Conservation (phyloP, 2,797 vertebrate species). For the Muraenolepis orangiensis region DNA sequence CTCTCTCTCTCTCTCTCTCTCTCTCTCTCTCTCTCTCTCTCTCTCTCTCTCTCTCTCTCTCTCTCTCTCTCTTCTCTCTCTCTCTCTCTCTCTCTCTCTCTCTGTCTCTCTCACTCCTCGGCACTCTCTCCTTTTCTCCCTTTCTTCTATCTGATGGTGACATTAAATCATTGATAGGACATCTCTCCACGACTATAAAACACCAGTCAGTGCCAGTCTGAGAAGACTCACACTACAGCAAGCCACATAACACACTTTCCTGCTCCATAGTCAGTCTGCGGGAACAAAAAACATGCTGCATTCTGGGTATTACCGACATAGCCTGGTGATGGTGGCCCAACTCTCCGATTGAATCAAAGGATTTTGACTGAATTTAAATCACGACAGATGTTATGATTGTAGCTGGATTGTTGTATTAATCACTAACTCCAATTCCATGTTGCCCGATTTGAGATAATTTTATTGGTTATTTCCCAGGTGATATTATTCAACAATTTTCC, state of each 20-base stretch:
- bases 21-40: constrained; percentile 57
- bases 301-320: constrained; percentile 8
- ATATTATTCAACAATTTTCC: too few relatives aligned
- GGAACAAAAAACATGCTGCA: constrained; percentile 21
- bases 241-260: constrained; percentile 39
- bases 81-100: constrained; percentile 47
- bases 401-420: too few relatives aligned
- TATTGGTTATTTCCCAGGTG: too few relatives aligned
- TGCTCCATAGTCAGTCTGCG: constrained; percentile 23
- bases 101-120: background rate
- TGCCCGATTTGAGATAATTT: too few relatives aligned
- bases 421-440: too few relatives aligned
- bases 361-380: background rate
- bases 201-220: constrained; percentile 62
- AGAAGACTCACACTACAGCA: constrained; percentile 46
- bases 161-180: constrained; percentile 78
- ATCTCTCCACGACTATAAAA: constrained; percentile 72
- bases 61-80: constrained; percentile 46
- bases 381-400: background rate
- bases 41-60: constrained; percentile 52
- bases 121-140: too few relatives aligned
- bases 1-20: constrained; percentile 62
- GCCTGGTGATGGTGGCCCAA: background rate
- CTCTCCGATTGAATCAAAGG: background rate
- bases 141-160: constrained; percentile 66